These are phyloP conservation scores for Gila orcuttii DNA, from an alignment of 2,113 vertebrate genomes.

Conservation along the genomic window DNA sequence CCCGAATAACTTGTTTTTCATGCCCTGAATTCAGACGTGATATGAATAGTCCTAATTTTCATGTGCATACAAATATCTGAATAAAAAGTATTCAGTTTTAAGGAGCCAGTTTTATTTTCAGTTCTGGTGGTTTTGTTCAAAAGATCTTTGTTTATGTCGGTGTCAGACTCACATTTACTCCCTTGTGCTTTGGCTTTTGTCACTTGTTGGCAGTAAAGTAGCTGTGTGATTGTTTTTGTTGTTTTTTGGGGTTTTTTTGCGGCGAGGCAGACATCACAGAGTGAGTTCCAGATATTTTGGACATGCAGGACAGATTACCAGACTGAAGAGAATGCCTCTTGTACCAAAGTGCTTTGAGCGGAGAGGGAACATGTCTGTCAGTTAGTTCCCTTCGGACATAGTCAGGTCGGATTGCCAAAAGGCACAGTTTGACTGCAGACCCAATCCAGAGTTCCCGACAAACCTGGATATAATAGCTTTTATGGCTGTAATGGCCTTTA, in stretches of 20 bases:
- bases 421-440: constrained; percentile 15
- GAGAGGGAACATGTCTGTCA: constrained; percentile 29
- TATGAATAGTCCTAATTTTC: not conserved
- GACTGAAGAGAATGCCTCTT: constrained; percentile 22
- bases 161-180: constrained; percentile 21
- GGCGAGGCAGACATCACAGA: constrained; percentile 10
- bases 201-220: constrained; percentile 35
- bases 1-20: not conserved
- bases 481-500: not conserved
- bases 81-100: not conserved
- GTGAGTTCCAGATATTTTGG: constrained; percentile 16
- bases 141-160: constrained; percentile 25
- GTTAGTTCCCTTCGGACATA: not conserved
- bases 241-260: not conserved
- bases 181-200: constrained; percentile 20
- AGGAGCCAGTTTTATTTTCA: not conserved
- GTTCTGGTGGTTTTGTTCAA: constrained; percentile 39
- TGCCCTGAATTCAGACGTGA: not conserved
- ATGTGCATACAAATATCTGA: not conserved
- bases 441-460: not conserved
- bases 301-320: not conserved
- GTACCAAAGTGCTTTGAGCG: constrained; percentile 23
- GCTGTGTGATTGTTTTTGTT: not conserved
- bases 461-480: not conserved
- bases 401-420: constrained; percentile 4